A percentile compares a stretch with the other conserved stretches of the same genome.
Conservation (phyloP, 2,113 vertebrate species). For the Pelusios castaneus region DNA sequence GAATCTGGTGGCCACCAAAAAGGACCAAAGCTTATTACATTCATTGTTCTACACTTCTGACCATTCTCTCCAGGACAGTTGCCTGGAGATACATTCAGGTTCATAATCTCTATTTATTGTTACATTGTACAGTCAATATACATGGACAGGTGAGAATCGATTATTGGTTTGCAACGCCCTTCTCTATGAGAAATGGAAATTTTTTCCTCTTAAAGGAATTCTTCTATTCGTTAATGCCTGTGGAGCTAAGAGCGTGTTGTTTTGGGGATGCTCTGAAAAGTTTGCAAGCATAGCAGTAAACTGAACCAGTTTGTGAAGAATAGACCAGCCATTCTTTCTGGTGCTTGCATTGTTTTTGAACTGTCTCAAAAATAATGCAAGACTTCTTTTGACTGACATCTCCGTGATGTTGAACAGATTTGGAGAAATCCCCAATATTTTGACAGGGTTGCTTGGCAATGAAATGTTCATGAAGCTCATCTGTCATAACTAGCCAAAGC, state of each 20-base stretch:
- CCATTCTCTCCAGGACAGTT: not conserved
- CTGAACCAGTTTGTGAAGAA: not conserved
- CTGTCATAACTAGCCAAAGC: slow-evolving; percentile 79
- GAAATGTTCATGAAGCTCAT: slow-evolving; percentile 77
- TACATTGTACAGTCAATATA: not conserved
- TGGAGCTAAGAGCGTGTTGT: not conserved
- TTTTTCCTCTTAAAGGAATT: not conserved
- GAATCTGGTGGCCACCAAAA: not conserved
- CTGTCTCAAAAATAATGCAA: slow-evolving; percentile 76
- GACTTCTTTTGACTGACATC: slow-evolving; percentile 75
- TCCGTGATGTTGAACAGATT: slow-evolving; percentile 79
- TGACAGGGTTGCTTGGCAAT: slow-evolving; percentile 79
- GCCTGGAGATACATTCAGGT: not conserved
- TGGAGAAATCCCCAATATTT: slow-evolving; percentile 79
- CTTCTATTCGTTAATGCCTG: not conserved
- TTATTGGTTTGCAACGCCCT: not conserved
- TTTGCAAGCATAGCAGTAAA: slow-evolving; percentile 34
- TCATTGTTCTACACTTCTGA: not conserved
- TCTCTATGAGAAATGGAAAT: not conserved
- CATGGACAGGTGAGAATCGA: not conserved
- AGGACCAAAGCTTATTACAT: not conserved
- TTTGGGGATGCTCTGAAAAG: slow-evolving; percentile 1
- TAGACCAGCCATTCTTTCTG: slow-evolving; percentile 55
- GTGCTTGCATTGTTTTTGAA: slow-evolving; percentile 74
- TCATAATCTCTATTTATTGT: not conserved